Evolutionary conservation across 2,113 vertebrate species (phyloP).

Genomic region (Psittacara wagleri): DNA sequence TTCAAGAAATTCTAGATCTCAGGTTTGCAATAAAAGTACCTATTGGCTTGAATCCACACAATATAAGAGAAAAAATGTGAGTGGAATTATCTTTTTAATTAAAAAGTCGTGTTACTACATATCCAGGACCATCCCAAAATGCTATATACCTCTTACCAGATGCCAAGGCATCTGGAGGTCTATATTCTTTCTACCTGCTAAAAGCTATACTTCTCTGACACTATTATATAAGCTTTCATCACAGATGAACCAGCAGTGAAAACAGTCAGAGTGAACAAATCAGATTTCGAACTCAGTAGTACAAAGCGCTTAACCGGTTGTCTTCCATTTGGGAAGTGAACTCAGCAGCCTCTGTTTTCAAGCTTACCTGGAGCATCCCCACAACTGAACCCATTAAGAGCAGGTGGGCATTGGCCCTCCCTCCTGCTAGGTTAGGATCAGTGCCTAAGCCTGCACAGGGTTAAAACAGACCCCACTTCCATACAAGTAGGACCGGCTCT

Average conservation of each 20-base stretch:
- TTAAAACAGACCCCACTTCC: not conserved
- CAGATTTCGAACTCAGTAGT: not conserved
- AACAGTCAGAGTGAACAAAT: not conserved
- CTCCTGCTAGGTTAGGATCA: not conserved
- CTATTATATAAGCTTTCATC: not conserved
- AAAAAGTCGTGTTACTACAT: not conserved
- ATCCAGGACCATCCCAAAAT: not conserved
- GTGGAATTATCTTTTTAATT: not conserved
- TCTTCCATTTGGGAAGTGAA: not conserved
- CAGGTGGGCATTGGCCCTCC: accelerated
- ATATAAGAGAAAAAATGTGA: not conserved
- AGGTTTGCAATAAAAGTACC: not conserved
- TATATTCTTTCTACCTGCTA: not conserved
- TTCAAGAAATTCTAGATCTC: not conserved
- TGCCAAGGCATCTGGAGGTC: not conserved
- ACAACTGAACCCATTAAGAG: not conserved
- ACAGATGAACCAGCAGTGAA: not conserved
- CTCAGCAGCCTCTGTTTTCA: accelerated
- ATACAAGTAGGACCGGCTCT: not conserved
- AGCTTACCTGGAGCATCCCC: not conserved
- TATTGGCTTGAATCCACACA: not conserved
- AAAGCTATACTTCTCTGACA: not conserved
- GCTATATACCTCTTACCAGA: not conserved
- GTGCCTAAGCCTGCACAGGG: not conserved
- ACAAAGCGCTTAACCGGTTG: not conserved